Evolutionary conservation across 1,140 invertebrate genomes (phyloP).

Genomic region (Stegodyphus dumicola): DNA sequence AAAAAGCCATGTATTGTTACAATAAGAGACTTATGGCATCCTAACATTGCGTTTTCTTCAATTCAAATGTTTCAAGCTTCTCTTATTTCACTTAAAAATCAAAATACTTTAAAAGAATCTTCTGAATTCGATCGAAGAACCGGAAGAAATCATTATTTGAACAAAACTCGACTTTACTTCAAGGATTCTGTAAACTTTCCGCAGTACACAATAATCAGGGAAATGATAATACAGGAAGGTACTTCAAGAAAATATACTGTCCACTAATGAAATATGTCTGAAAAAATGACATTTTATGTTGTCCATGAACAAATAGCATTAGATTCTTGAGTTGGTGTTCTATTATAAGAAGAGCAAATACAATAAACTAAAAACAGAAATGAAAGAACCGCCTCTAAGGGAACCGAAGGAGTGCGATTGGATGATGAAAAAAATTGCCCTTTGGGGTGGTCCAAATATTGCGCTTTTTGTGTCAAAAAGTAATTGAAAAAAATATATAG

Average conservation of each 20-base stretch:
- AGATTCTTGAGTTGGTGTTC: slow-evolving; percentile 50
- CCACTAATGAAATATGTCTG: slow-evolving; percentile 40
- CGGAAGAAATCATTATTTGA: slow-evolving; percentile 36
- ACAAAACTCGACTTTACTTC: slow-evolving; percentile 4
- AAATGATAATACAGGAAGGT: slow-evolving; percentile 28
- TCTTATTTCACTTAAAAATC: background rate
- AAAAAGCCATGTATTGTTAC: too few species aligned
- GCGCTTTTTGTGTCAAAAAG: background rate
- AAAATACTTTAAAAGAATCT: background rate
- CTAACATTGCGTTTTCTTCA: too few species aligned
- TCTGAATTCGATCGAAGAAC: background rate
- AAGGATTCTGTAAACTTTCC: slow-evolving; percentile 16
- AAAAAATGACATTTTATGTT: slow-evolving; percentile 21
- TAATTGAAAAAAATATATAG: too few species aligned
- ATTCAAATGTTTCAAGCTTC: background rate
- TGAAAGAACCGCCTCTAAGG: background rate
- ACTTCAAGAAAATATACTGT: background rate
- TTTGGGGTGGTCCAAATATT: background rate
- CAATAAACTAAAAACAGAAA: slow-evolving; percentile 43
- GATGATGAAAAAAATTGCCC: background rate
- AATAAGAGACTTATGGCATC: too few species aligned
- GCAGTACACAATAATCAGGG: slow-evolving; percentile 34
- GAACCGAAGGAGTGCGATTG: slow-evolving; percentile 1
- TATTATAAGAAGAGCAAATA: slow-evolving; percentile 42
- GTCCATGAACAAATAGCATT: slow-evolving; percentile 42